These are phyloP conservation scores for Leptinotarsa peninsularis DNA, from an alignment of 2,888 invertebrate genomes.

Conservation along the genomic window DNA sequence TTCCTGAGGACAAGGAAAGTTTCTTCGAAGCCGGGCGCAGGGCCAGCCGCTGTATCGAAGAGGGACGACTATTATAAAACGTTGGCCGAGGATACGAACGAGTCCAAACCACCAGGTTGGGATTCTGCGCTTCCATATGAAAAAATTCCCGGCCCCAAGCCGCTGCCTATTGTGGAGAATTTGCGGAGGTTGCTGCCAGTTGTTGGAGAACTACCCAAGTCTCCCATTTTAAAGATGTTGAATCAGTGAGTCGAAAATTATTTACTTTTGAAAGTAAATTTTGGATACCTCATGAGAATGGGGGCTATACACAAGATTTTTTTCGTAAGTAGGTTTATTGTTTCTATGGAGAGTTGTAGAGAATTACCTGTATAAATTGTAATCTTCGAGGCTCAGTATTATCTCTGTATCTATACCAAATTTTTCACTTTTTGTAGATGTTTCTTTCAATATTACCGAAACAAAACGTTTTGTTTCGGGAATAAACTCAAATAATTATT, in stretches of 20 bases:
- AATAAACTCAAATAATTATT: no score
- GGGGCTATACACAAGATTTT: no score
- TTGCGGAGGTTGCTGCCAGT: conserved; percentile 55
- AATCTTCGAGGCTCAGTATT: no score
- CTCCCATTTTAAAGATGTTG: conserved; percentile 41
- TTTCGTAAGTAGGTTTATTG: no score
- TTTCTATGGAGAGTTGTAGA: no score
- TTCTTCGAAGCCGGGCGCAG: neutral
- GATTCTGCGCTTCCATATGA: conserved; percentile 53
- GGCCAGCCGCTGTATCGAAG: neutral
- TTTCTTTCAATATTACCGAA: no score
- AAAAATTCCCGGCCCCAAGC: conserved; percentile 56
- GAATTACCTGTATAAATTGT: no score
- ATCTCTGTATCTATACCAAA: no score
- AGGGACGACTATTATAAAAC: conserved; percentile 14
- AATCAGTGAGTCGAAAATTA: neutral
- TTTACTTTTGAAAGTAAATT: no score
- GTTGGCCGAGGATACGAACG: conserved; percentile 17
- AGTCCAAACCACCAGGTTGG: conserved; percentile 54
- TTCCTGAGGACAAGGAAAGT: neutral
- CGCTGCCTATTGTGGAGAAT: conserved; percentile 57
- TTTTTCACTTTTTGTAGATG: no score
- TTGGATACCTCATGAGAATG: no score
- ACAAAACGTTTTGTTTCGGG: no score
- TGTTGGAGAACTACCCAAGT: conserved; percentile 52